These are phyloP conservation scores for Lasioglossum vierecki DNA, from an alignment of 2,888 invertebrate genomes.

Conservation along the genomic window DNA sequence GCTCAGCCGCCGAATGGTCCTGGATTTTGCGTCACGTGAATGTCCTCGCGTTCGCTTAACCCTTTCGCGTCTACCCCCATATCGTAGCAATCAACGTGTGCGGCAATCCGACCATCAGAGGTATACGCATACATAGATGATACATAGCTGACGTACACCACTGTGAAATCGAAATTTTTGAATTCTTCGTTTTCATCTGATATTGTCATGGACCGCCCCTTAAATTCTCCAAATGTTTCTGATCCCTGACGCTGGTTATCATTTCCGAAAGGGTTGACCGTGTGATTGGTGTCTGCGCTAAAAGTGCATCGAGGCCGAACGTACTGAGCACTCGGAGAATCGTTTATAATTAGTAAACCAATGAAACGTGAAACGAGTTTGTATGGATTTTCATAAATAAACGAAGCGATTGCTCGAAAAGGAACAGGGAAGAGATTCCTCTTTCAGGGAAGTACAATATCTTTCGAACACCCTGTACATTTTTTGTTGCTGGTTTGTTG, in stretches of 20 bases:
- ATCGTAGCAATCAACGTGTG: too few species aligned
- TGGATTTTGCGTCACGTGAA: constrained; percentile 84
- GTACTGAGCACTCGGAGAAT: background rate
- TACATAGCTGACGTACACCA: too few species aligned
- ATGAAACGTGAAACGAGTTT: background rate
- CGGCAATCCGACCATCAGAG: too few species aligned
- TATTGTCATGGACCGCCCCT: too few species aligned
- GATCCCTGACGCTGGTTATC: background rate
- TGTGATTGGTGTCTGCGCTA: background rate
- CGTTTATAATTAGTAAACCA: background rate
- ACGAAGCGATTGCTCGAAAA: constrained; percentile 8
- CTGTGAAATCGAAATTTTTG: too few species aligned
- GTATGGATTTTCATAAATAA: constrained; percentile 18
- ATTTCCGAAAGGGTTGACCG: background rate
- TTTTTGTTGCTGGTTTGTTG: background rate
- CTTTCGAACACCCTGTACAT: background rate
- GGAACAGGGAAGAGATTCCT: too few species aligned
- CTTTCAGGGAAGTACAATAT: background rate
- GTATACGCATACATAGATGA: too few species aligned
- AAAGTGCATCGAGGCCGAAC: background rate
- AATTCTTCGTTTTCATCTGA: too few species aligned
- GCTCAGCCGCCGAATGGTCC: constrained; percentile 88
- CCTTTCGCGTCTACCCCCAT: background rate
- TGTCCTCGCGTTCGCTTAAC: background rate
- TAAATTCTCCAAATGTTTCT: too few species aligned